A percentile compares a stretch with the other conserved stretches of the same genome.
These are phyloP conservation scores for Caranx ignobilis DNA, from an alignment of 2,113 vertebrate genomes.

Conservation along the genomic window DNA sequence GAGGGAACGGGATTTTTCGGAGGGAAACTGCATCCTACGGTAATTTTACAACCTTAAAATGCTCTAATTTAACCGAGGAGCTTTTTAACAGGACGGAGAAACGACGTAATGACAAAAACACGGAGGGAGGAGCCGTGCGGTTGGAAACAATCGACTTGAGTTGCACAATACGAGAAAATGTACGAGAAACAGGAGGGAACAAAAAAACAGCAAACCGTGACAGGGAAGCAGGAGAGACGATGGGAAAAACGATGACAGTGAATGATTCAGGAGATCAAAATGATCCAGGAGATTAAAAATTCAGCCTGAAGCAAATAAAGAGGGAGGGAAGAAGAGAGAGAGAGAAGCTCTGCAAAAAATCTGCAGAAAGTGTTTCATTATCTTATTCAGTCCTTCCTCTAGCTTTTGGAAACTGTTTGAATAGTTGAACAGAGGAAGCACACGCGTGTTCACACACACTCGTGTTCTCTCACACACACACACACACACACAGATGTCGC, in stretches of 20 bases:
- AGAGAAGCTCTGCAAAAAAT: neutral
- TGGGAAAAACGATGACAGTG: slow-evolving; percentile 51
- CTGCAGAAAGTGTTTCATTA: slow-evolving; percentile 67
- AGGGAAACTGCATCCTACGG: slow-evolving; percentile 5
- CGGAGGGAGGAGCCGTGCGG: neutral
- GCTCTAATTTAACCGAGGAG: neutral
- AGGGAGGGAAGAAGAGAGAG: slow-evolving; percentile 33
- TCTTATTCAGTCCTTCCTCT: slow-evolving; percentile 55
- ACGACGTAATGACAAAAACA: slow-evolving; percentile 35
- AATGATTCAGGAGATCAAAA: slow-evolving; percentile 71
- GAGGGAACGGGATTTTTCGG: neutral
- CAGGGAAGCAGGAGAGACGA: slow-evolving; percentile 4
- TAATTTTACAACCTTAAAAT: slow-evolving; percentile 16
- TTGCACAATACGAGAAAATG: slow-evolving; percentile 14
- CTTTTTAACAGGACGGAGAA: slow-evolving; percentile 19
- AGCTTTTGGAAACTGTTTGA: slow-evolving; percentile 63
- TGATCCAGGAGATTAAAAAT: slow-evolving; percentile 74
- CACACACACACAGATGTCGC: slow-evolving; percentile 24
- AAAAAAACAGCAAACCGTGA: neutral
- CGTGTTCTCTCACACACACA: slow-evolving; percentile 15
- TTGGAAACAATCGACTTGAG: slow-evolving; percentile 24
- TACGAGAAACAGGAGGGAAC: neutral
- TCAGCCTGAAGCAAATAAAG: slow-evolving; percentile 53
- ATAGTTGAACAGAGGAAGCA: slow-evolving; percentile 50
- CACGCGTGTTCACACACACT: slow-evolving; percentile 25